Evolutionary conservation across 1,140 invertebrate genomes (phyloP), one percentile per base, ranked within the genome.

Genomic region (Drosophila willistoni): DNA sequence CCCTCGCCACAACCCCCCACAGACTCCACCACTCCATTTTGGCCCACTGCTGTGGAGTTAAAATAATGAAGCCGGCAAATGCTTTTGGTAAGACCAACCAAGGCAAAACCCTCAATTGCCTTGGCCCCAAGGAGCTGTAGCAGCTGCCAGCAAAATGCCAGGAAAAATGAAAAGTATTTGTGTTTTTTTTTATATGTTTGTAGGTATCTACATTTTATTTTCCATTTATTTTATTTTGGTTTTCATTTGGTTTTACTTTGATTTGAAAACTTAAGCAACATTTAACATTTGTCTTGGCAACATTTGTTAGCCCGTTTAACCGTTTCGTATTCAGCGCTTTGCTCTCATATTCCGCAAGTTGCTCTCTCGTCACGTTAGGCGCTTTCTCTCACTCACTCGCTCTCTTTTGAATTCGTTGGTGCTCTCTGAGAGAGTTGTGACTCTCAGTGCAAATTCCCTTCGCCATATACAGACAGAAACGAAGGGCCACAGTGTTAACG

Each of bases 41-140:
- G 3, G 9, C 19, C 19, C 17, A 44, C 29, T 51, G 61, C 63
- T 29, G 29, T 29, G 25, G 39, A 42, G 62, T 64, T 17, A 73
- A 75, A 59, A 66, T 68, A 76, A 76, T 68, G 60, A 76, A 72
- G 60, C 60, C 47, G 1, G 47, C 13, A 9, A 22, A n/a, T 51
- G 17, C 42, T 44, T 44, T 14, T 44, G 41, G 41, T 42, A 42
- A 42, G 44, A 17, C 25, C 25, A 25, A 12, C 44, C 17, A 19
- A 47, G 13, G 60, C 66, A 74, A 63, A 60, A 51, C 59, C 29
- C 29, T 7, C 34, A 68, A 64, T 63, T 62, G 25, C 59, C 34
- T 5, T 29, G 25, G 44, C 62, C 74, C 68, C 71, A 22, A 51
- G 44, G 14, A 75, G 70, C 71, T 61, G 68, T 73, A 59, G 55